Evolutionary conservation across 2,797 vertebrate genomes (phyloP).

Genomic region (Anguilla pacifica): DNA sequence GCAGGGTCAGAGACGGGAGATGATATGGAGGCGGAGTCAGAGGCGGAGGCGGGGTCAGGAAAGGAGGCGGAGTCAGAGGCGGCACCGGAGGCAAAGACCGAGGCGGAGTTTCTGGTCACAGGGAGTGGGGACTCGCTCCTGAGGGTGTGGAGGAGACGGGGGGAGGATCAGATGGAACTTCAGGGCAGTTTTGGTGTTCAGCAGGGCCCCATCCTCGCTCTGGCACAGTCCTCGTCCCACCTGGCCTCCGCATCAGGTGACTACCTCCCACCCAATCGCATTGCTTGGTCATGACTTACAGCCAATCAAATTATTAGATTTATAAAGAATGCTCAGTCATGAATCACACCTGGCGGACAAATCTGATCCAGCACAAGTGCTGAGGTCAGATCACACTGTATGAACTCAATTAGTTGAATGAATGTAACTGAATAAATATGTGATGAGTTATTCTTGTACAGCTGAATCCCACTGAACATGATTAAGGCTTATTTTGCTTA

Average conservation of each 20-base stretch:
- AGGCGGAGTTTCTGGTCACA: slow-evolving; percentile 63
- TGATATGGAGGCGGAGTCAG: neutral
- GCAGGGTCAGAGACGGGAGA: too few relatives aligned
- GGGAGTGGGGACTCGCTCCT: slow-evolving; percentile 72
- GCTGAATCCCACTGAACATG: neutral
- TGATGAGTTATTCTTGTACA: neutral
- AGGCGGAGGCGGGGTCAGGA: neutral
- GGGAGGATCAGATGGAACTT: slow-evolving; percentile 44
- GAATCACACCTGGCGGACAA: neutral
- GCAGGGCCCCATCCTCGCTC: slow-evolving; percentile 62
- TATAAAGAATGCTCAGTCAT: neutral
- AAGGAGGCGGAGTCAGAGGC: neutral
- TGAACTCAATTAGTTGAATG: neutral
- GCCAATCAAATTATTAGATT: neutral
- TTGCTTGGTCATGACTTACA: neutral
- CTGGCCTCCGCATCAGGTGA: slow-evolving; percentile 82
- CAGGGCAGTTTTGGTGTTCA: slow-evolving; percentile 59
- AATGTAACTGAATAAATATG: neutral
- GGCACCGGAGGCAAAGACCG: neutral
- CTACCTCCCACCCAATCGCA: neutral
- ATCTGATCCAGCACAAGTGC: neutral
- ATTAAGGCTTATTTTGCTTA: neutral
- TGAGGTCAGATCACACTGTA: neutral
- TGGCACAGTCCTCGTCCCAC: slow-evolving; percentile 71
- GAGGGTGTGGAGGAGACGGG: slow-evolving; percentile 67